Base-by-base conservation (phyloP, 2,797 vertebrate genomes). In the Salarias fasciatus region DNA sequence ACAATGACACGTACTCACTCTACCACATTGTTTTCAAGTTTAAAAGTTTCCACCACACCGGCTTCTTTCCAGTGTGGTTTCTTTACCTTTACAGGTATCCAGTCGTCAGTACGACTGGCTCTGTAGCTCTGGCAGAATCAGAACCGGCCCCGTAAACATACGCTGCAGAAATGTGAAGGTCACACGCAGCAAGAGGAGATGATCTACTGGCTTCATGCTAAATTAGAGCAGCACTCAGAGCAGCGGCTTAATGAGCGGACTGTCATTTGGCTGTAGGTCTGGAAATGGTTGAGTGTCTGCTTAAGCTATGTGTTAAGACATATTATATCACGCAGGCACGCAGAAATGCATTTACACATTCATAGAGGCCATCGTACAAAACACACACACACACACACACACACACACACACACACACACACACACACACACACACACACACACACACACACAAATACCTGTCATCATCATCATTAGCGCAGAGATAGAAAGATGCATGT, bases 391-490 rank as follows among this genome's bases (percentile, higher is more conserved):
- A 53, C 29, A 33, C 24, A 55, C 13, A 29, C 31, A 40, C 18
- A 48, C 52, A 35, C 38, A 52, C 29, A 37, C 37, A 53, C 63
- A 53, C 59, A 36, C 28, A 14, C 18, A 53, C 57, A 67, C 40
- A 24, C 36, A 52, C 37, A 13, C 31, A 46, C 30, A 51, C 52
- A 61, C 28, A 35, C 35, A 63, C 50, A 40, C 40, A 9, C 33
- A 47, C 8, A 35, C 47, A 70, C 29, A 28, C 24, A 59, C 62
- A 78, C 66, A 57, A 59, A 24, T 24, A 24, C 18, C 18, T 24
- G 18, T 37, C 40, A 64, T 78, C 84, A 90, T 87, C 73, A 84
- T 83, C 88, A 87, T 88, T 86, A 91, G 82, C 71, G 77, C 74
- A 77, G 53, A 69, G 72, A 85, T 73, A 84, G 77, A 76, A 83